phyloP scores from a whole-genome alignment of 2,113 vertebrate genomes.

The Dolichallabes microphthalmus region DNA sequence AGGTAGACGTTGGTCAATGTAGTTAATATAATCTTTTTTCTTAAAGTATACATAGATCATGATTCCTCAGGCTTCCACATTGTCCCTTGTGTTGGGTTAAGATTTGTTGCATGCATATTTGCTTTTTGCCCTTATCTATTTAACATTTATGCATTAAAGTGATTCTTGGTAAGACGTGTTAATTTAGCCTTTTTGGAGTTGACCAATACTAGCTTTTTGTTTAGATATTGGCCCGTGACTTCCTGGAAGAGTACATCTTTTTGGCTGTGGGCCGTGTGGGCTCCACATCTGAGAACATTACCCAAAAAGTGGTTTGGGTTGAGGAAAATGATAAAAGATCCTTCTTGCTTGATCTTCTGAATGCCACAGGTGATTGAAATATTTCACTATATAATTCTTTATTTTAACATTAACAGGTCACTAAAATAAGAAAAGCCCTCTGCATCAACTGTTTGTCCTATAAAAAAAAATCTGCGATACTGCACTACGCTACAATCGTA shows the following conservation, averaged over 20 bases:
- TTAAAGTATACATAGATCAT: neutral
- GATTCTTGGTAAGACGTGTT: neutral
- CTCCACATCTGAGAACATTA: constrained; percentile 98
- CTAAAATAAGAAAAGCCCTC: neutral
- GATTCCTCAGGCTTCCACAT: neutral
- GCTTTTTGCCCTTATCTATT: neutral
- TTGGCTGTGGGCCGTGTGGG: constrained; percentile 95
- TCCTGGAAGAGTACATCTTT: constrained; percentile 98
- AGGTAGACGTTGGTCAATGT: constrained; percentile 69
- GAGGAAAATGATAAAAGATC: constrained; percentile 95
- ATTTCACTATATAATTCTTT: neutral
- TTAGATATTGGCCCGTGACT: constrained; percentile 95
- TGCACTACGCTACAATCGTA: neutral
- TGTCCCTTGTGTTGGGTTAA: neutral
- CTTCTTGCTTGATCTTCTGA: constrained; percentile 94
- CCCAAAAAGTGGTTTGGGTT: constrained; percentile 99
- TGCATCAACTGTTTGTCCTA: neutral
- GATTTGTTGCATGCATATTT: neutral
- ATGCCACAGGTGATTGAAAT: constrained; percentile 85
- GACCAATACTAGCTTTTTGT: neutral
- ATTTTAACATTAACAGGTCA: neutral
- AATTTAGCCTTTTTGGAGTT: neutral
- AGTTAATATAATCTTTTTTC: neutral
- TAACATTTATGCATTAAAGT: neutral
- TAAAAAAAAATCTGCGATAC: neutral